Percentiles rank a stretch among this genome's conserved stretches.
Evolutionary conservation across 1,140 invertebrate genomes (phyloP).

Genomic region (Cyclina sinensis): DNA sequence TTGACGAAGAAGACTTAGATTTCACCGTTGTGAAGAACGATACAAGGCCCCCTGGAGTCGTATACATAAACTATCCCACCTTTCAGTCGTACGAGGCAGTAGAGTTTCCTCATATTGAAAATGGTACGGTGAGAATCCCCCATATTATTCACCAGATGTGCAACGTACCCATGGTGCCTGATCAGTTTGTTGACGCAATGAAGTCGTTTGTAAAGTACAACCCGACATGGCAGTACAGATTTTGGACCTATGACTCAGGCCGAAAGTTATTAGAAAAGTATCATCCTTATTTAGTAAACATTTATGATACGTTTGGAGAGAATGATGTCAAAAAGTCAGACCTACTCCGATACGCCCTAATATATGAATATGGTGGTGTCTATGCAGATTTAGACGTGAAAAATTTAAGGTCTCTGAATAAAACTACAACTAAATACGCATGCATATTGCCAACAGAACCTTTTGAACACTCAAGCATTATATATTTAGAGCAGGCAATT

Average conservation of each 20-base stretch:
- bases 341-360: neutral
- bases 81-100: constrained; percentile 20
- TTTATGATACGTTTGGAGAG: constrained; percentile 19
- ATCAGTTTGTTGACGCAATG: constrained; percentile 69
- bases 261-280: neutral
- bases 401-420: neutral
- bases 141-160: constrained; percentile 83
- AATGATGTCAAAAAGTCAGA: constrained; percentile 23
- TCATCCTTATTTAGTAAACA: constrained; percentile 19
- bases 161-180: constrained; percentile 71
- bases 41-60: too few species aligned
- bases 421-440: constrained; percentile 1
- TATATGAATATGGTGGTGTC: constrained; percentile 50
- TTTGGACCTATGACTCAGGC: constrained; percentile 47
- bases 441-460: constrained; percentile 27
- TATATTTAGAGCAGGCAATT: neutral
- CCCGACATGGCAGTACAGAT: constrained; percentile 60
- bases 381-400: constrained; percentile 45
- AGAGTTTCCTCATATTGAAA: constrained; percentile 65
- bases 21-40: too few species aligned
- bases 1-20: too few species aligned
- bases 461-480: neutral
- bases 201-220: constrained; percentile 74
- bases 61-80: neutral
- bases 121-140: constrained; percentile 68